Base-by-base conservation (phyloP, 92 coral and sea anemone genomes). In the Actinernus sp. region DNA sequence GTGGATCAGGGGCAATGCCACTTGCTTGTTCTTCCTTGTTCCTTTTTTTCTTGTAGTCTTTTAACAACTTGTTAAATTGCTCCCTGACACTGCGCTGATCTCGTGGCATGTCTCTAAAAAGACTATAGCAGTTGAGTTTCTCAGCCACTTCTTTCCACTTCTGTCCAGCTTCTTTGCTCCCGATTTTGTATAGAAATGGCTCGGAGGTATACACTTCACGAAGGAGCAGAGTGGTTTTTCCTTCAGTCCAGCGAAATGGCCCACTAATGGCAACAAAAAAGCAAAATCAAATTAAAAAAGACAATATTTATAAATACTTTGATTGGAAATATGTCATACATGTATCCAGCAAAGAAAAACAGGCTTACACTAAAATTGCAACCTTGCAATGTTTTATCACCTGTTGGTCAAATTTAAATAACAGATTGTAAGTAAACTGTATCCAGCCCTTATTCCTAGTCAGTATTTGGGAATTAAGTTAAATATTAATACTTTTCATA, bases 1-100 rank as follows among this genome's bases (percentile, higher is more conserved):
- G 93, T 54, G 85, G 88, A 57, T 81, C 81, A 46, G 85, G 80
- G 39, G 65, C 45, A 28, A 74, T 81, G 31, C 93, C 93, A 53
- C 84, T 54, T 61, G 80, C 56, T 71, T 45, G 43, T 67, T 68
- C 72, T 50, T 81, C n/a, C n/a, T n/a, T n/a, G n/a, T n/a, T n/a
- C n/a, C n/a, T 68, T 46, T 80, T 80, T 51, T 58, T 73, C 58
- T 80, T 74, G 71, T 73, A 86, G 19, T 86, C 82, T 80, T 52
- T 37, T 26, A 86, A 36, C 57, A 86, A 49, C 68, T 86, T 86
- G 45, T 74, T 86, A 52, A 81, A 68, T 25, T 86, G 93, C 23
- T 74, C 93, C 26, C 88, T 46, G 0, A 86, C 92, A 74, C 84
- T 80, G 24, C 79, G 70, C 70, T 79, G 79, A 66, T 79, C 74